These are phyloP conservation scores for Rhinoderma darwinii DNA, from an alignment of 2,113 vertebrate species.

Conservation along the genomic window DNA sequence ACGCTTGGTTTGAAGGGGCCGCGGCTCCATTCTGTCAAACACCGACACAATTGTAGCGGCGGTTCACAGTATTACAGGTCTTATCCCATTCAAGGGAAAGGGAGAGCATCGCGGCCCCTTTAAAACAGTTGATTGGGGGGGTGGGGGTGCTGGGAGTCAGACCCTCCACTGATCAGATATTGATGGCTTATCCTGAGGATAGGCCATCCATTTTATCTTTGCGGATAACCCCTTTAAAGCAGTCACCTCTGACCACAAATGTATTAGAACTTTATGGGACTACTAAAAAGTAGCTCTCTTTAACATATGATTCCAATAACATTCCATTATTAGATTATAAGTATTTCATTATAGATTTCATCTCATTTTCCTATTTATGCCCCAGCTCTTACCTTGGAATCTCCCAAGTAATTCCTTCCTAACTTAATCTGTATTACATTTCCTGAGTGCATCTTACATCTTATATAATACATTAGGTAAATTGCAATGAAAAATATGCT, in stretches of 20 bases:
- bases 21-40: no score
- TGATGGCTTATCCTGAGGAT: no score
- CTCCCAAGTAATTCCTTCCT: conserved; percentile 28
- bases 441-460: conserved; percentile 15
- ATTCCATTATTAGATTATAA: conserved; percentile 36
- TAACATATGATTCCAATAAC: neutral
- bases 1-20: no score
- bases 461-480: conserved; percentile 11
- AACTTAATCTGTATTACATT: conserved; percentile 31
- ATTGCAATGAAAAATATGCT: neutral
- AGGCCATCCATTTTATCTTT: no score
- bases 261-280: neutral
- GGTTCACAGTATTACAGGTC: no score
- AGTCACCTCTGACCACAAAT: neutral
- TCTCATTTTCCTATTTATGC: conserved; percentile 25
- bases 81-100: no score
- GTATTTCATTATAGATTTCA: conserved; percentile 33
- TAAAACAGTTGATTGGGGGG: no score
- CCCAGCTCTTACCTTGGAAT: conserved; percentile 16
- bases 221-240: no score
- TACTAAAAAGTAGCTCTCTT: neutral
- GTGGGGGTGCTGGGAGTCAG: no score
- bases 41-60: no score
- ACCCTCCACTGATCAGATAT: no score
- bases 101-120: no score